These are phyloP conservation scores for Tachina grossa DNA, from an alignment of 2,888 invertebrate genomes.

Conservation along the genomic window DNA sequence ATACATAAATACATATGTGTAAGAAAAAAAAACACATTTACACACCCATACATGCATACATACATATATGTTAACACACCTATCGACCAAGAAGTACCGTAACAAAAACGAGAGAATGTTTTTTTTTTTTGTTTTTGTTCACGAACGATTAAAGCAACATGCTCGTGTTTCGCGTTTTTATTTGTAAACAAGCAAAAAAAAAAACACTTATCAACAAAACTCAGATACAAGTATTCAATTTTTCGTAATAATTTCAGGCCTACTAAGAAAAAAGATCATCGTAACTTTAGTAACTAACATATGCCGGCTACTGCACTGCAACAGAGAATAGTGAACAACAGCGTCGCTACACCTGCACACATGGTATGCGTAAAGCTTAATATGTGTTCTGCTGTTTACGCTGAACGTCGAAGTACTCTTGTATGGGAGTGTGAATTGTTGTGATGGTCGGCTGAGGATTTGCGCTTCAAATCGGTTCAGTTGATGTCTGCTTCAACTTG, in stretches of 20 bases:
- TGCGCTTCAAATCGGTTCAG: constrained; percentile 37
- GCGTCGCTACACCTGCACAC: constrained; percentile 39
- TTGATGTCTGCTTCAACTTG: constrained; percentile 43
- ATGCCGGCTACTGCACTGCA: constrained; percentile 62
- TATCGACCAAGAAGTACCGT: constrained; percentile 34
- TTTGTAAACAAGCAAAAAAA: constrained; percentile 54
- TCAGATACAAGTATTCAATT: constrained; percentile 20
- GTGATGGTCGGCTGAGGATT: constrained; percentile 16
- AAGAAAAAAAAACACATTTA: constrained; percentile 1
- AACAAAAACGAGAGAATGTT: constrained; percentile 31
- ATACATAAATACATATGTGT: background rate
- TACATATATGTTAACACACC: background rate
- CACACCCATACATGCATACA: background rate
- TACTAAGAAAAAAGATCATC: constrained; percentile 63
- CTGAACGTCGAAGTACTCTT: background rate
- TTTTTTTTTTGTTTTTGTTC: constrained; percentile 16
- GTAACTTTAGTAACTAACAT: constrained; percentile 62
- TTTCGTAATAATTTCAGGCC: constrained; percentile 36
- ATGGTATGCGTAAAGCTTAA: constrained; percentile 7
- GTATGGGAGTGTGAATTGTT: constrained; percentile 7
- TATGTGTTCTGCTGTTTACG: constrained; percentile 15
- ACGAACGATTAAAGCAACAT: background rate
- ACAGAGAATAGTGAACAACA: background rate
- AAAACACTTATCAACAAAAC: constrained; percentile 24
- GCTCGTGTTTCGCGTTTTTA: constrained; percentile 17